Evolutionary conservation across 2,797 vertebrate genomes (phyloP), one percentile per base, ranked within the genome.

Genomic region (Enteromius trimaculatus): DNA sequence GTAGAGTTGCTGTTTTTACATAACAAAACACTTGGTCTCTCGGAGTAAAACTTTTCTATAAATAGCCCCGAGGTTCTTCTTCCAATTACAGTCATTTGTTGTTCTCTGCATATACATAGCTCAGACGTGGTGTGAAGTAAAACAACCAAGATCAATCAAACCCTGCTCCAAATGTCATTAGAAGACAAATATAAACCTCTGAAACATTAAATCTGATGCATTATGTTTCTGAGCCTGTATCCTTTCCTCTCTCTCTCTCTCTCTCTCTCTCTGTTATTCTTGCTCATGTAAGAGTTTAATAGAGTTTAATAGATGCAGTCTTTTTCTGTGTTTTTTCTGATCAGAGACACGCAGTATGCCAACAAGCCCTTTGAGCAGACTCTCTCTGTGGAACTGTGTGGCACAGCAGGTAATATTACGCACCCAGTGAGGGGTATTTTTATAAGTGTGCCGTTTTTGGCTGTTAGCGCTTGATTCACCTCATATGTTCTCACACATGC

Each of bases 351-450:
- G 14, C 80, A 95, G 87, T 97, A 94, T 90, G 93, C 93, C 93
- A 97, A 93, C 93, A 97, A 96, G 91, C 93, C 92, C 87, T 99
- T 97, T 71, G 98, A 99, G 92, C 96, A 97, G 87, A 93, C 95
- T 79, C 93, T 99, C 90, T 94, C 95, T 0, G 96, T 99, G 93
- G 98, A 99, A 89, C 94, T 99, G 80, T 99, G 97, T 83, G 98
- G 98, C 89, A 99, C 98, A 1, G 98, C 98, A 96, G 98, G 98
- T 99, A 95, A 94, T 92, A 68, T 86, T 29, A 8, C n/a, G 37
- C 72, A 68, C 53, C 66, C 60, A 26, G n/a, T 64, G 60, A 44
- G 71, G 26, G 37, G 78, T 49, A 72, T 42, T 72, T 64, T 76
- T 79, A 82, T 58, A 55, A 26, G 31, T 11, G 6, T 71, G 80